A percentile compares a stretch with the other conserved stretches of the same genome.
These are phyloP conservation scores for Bambusicola thoracicus DNA, from an alignment of 2,113 vertebrate genomes.

Conservation along the genomic window DNA sequence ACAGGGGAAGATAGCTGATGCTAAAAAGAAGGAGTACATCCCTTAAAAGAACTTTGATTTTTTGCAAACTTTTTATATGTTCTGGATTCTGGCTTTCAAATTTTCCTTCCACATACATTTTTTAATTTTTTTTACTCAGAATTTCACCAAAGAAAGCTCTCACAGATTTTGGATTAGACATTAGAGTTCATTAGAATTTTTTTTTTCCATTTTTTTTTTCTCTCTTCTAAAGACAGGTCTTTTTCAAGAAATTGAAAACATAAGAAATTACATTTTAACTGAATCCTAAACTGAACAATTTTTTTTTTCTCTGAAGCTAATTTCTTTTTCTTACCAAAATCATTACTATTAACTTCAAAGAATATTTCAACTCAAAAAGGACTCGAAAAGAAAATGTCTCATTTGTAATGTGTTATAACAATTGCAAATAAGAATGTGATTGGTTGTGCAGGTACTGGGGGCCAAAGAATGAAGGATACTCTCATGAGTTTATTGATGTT, in stretches of 20 bases:
- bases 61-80: neutral
- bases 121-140: neutral
- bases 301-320: no score
- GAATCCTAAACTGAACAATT: neutral
- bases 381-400: neutral
- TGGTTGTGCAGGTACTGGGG: neutral
- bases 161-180: neutral
- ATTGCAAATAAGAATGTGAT: neutral
- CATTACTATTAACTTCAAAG: neutral
- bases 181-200: neutral
- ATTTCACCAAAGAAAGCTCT: neutral
- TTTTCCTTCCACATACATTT: neutral
- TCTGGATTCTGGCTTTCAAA: neutral
- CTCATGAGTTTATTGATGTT: neutral
- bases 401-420: neutral
- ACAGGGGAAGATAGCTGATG: neutral
- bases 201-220: neutral
- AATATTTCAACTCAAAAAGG: neutral
- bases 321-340: neutral
- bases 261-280: neutral
- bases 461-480: neutral
- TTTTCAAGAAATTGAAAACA: neutral
- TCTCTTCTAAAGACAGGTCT: neutral
- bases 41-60: neutral
- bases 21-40: neutral